Evolutionary conservation across 1,140 invertebrate genomes (phyloP), one percentile per base, ranked within the genome.

Genomic region (Drosophila watanabei): DNA sequence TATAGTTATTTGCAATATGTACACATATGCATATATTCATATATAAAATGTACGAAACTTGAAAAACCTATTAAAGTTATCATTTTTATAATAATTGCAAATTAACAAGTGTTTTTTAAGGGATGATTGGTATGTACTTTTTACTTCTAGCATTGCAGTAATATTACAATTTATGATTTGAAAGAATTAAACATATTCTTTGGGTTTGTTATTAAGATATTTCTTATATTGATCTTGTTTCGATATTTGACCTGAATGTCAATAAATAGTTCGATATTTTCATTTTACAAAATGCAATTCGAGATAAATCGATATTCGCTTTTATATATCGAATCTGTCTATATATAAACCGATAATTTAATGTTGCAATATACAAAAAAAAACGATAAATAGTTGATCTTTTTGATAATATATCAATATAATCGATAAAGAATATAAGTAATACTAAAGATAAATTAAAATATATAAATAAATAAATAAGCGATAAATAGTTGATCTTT

Each of bases 1-100:
- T 59, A 89, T 75, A 89, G 84, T 80, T 89, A 84, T 81, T 89
- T 89, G 80, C 85, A 88, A 88, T 78, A 80, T 83, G 61, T 77
- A 63, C 18, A 70, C 57, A 73, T 30, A 65, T 57, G 69, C 51
- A 39, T 18, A 7, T 54, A 56, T 61, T 48, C 48, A 56, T 63
- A 56, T 63, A 56, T 24, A 56, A 43, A 51, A 46, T 57, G 35
- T 78, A 70, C 54, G 57, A 37, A 77, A 49, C 52, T 60, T 37
- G 54, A 46, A 59, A 59, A 51, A 84, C 24, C 60, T 39, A 87
- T 76, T 73, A 82, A 69, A 83, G 66, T 73, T 79, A 68, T 79
- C 52, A 70, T 69, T 87, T 87, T 88, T 87, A 80, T 84, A 84
- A 61, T 56, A 56, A 56, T 61, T 61, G 35, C 46, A 43, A 30